phyloP scores from a whole-genome alignment of 2,113 vertebrate species.

The Gallinago undulata region DNA sequence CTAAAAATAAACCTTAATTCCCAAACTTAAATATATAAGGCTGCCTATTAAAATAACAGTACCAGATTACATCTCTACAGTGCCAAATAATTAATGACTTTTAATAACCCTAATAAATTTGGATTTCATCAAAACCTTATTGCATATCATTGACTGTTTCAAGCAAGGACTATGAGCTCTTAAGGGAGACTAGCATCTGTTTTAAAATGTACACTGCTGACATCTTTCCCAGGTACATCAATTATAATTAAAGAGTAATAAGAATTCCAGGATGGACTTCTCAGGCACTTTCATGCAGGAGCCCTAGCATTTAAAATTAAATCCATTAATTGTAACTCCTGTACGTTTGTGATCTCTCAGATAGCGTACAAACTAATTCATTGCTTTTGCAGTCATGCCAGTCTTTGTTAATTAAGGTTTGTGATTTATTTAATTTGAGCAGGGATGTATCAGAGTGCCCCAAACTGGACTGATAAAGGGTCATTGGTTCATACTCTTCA shows the following conservation, averaged over 20 bases:
- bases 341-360: constrained; percentile 54
- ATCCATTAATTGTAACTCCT: constrained; percentile 72
- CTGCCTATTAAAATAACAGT: constrained; percentile 52
- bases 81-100: constrained; percentile 75
- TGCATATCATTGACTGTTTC: constrained; percentile 21
- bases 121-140: constrained; percentile 68
- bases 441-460: neutral
- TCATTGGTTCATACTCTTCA: neutral
- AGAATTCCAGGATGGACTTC: constrained; percentile 64
- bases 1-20: constrained; percentile 24
- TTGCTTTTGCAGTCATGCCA: constrained; percentile 46
- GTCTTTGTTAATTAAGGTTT: constrained; percentile 59
- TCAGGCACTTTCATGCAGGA: constrained; percentile 40
- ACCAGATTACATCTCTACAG: constrained; percentile 45
- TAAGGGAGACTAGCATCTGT: constrained; percentile 22
- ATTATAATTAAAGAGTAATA: constrained; percentile 74
- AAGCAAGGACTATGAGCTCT: neutral
- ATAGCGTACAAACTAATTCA: constrained; percentile 57
- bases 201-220: constrained; percentile 35
- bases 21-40: constrained; percentile 66
- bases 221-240: constrained; percentile 69
- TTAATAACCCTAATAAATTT: constrained; percentile 75
- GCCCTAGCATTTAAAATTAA: constrained; percentile 62
- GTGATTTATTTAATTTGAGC: constrained; percentile 63
- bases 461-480: constrained; percentile 46